phyloP scores from a whole-genome alignment of 2,113 vertebrate genomes.

The Sander vitreus region DNA sequence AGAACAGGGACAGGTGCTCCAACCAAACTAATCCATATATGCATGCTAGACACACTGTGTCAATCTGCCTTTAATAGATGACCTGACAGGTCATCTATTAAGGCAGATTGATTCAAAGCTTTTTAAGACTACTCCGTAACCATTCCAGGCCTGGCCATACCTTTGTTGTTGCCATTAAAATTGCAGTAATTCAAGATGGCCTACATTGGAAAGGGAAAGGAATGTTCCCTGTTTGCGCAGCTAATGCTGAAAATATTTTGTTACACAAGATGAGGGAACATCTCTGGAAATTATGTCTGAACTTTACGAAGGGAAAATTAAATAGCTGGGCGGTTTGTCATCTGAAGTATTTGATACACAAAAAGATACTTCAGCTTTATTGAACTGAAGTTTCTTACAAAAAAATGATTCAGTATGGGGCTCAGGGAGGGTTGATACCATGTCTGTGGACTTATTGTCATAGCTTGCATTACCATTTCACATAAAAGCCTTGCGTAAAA shows the following conservation, averaged over 20 bases:
- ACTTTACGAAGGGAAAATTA: conserved; percentile 37
- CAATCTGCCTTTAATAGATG: too few species aligned
- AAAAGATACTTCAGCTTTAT: conserved; percentile 21
- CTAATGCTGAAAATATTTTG: conserved; percentile 78
- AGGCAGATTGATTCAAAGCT: conserved; percentile 76
- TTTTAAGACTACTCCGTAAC: conserved; percentile 67
- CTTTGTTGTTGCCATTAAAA: conserved; percentile 78
- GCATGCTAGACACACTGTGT: conserved; percentile 59
- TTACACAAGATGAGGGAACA: conserved; percentile 47
- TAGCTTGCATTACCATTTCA: conserved; percentile 32
- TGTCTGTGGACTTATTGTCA: not conserved
- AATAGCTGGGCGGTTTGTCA: conserved; percentile 36
- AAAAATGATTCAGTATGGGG: conserved; percentile 1
- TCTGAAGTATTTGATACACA: conserved; percentile 12
- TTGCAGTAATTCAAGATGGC: conserved; percentile 75
- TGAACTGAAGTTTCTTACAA: conserved; percentile 10
- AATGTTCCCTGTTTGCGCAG: conserved; percentile 75
- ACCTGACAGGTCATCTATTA: conserved; percentile 74
- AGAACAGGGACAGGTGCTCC: conserved; percentile 84
- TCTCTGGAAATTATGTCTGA: conserved; percentile 54
- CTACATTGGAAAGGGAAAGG: conserved; percentile 72
- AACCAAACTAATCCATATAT: conserved; percentile 82
- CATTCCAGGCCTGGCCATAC: conserved; percentile 63
- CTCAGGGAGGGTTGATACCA: conserved; percentile 2
- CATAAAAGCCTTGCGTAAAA: conserved; percentile 37